These are phyloP conservation scores for Oscheius onirici DNA, from an alignment of 2,888 invertebrate species.

Conservation along the genomic window DNA sequence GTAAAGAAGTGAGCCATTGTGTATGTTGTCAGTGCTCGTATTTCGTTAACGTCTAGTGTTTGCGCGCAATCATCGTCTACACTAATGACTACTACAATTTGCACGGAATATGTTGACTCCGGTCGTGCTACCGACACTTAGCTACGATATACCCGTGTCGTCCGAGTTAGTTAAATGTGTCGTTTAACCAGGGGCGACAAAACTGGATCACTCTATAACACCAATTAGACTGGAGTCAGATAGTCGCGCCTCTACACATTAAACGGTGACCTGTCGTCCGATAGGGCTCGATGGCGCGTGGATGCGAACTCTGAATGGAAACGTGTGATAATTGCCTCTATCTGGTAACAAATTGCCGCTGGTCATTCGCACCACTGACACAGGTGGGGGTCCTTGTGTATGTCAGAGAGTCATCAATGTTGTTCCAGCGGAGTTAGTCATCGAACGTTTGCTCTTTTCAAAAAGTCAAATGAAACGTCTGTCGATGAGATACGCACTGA, in stretches of 20 bases:
- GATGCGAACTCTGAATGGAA: constrained; percentile 28
- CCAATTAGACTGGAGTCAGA: too few relatives aligned
- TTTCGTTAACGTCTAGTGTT: constrained; percentile 31
- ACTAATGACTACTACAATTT: constrained; percentile 33
- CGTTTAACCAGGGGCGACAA: too few relatives aligned
- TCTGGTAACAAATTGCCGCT: constrained; percentile 25
- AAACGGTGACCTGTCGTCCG: constrained; percentile 28
- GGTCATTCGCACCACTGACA: constrained; percentile 9
- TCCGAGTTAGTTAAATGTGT: too few relatives aligned
- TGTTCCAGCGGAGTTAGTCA: background rate
- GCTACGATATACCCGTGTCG: background rate
- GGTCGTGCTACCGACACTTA: constrained; percentile 9
- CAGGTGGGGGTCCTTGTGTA: background rate
- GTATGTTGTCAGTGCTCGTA: constrained; percentile 32
- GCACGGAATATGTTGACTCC: constrained; percentile 28
- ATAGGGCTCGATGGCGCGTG: constrained; percentile 31
- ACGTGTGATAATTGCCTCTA: constrained; percentile 31
- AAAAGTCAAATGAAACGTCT: background rate
- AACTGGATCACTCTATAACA: too few relatives aligned
- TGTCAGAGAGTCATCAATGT: background rate
- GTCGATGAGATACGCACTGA: background rate
- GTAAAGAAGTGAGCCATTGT: constrained; percentile 28
- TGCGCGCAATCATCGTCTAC: constrained; percentile 32
- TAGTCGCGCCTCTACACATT: constrained; percentile 8
- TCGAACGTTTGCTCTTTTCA: background rate